Conservation (phyloP, 2,797 vertebrate species). For the Meriones psammophilus region DNA sequence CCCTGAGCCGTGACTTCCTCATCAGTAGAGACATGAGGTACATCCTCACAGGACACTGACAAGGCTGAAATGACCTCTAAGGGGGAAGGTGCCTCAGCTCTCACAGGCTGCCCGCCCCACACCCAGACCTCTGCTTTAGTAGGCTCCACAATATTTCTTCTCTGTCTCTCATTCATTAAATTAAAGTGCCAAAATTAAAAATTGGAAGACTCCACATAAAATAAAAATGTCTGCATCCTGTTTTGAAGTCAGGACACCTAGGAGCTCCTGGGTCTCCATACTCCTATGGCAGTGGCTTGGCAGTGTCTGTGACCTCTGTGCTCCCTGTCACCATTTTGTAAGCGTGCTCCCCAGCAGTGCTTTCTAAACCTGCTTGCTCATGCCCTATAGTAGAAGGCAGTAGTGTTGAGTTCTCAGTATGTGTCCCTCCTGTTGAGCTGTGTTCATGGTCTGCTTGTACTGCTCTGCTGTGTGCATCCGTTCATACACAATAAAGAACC, state of each 20-base stretch:
- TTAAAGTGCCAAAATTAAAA: background rate
- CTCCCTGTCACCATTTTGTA: background rate
- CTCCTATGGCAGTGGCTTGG: background rate
- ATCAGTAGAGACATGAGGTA: background rate
- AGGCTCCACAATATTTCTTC: background rate
- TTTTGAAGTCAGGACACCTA: background rate
- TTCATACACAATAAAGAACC: slow-evolving; percentile 55
- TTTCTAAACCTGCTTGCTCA: background rate
- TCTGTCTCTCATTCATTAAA: background rate
- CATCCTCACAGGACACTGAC: background rate
- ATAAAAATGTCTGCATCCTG: background rate
- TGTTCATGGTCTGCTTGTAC: background rate
- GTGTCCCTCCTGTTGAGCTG: background rate
- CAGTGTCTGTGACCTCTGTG: fast-evolving
- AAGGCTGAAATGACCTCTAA: fast-evolving
- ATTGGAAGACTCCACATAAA: background rate
- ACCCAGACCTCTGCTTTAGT: fast-evolving
- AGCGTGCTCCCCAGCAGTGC: background rate
- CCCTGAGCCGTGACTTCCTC: background rate
- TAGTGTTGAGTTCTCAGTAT: background rate
- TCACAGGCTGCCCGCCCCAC: background rate
- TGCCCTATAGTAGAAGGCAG: slow-evolving; percentile 22
- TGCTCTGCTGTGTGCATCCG: background rate
- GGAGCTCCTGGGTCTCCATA: background rate
- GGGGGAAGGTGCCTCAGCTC: fast-evolving